Base-by-base conservation (phyloP, 2,888 invertebrate genomes). In the Rosalia funebris region DNA sequence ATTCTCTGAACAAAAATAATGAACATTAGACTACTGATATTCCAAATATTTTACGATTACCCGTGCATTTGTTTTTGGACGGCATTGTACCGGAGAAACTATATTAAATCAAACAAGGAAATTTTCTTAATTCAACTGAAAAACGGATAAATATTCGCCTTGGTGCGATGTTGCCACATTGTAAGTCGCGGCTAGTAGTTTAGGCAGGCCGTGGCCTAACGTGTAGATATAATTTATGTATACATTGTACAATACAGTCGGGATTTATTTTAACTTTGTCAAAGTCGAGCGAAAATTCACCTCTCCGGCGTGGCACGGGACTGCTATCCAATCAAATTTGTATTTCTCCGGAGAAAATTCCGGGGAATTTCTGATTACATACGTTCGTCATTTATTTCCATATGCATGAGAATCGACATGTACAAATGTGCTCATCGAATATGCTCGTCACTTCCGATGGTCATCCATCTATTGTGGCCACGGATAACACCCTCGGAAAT, bases 301-400 rank as follows among this genome's bases (percentile, higher is more conserved):
- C 41, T 42, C 53, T 12, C 9, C 34, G 15, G 11, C 32, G 65
- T 64, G 65, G 60, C 65, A 56, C 62, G 70, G 70, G 66, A 66
- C 70, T 52, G 31, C 44, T 71, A 80, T 79, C 79, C 79, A 79
- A 79, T 80, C 78, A 79, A 77, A 79, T 80, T 76, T 73, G 75
- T 76, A 79, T 79, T 78, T 79, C 80, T 80, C 79, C 71, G 72
- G 79, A 80, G 79, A 75, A 79, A 79, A 78, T 79, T 75, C 75
- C 70, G 70, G 74, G 71, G 73, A 74, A 76, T 78, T 75, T 74
- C 75, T 78, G 78, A 79, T 79, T 79, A 78, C 74, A 74, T 71
- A 70, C 71, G 73, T 76, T 75, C 67, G 68, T 69, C 68, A 65
- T 73, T 73, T 76, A 77, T 79, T 79, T 79, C 78, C 77, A 79